Evolutionary conservation across 2,888 invertebrate species (phyloP), one percentile per base, ranked within the genome.

Genomic region (Pollenia amentaria): DNA sequence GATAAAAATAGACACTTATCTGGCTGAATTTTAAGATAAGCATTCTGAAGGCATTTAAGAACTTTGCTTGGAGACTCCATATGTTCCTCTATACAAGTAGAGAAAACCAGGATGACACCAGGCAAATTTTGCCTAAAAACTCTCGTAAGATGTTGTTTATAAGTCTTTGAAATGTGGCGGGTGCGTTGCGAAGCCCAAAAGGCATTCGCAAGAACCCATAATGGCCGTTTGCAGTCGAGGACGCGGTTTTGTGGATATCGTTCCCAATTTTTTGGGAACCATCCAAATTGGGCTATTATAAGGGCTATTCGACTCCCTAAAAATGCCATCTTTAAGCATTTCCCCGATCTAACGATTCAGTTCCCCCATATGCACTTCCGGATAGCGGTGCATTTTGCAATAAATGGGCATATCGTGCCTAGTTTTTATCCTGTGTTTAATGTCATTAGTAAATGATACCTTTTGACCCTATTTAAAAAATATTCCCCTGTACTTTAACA

Each of bases 181-280:
- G 64, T 44, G 55, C 44, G 57, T 77, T 67, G n/a, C 55, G 42
- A 11, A 77, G 8, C 1, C 65, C 67, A 42, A 77, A 77, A 1
- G 76, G 76, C 65, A 75, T 75, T 46, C 60, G 21, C 38, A 70
- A 44, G 44, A 80, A 80, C 16, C 73, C 80, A 44, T 55, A 80
- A 38, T 80, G 73, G 9, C 65, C 72, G 11, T 9, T 65, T 18
- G 80, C 55, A 2, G 80, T 73, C n/a, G 62, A 72, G 64, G 72
- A 79, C 8, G 79, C 79, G 1, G 70, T 79, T 53, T 79, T 78
- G 9, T 14, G 10, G 8, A 67, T 16, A n/a, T 60, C 60, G 6
- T 38, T 12, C n/a, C 7, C 2, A 6, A 40, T 60, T 0, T 40
- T 40, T 60, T n/a, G n/a, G n/a, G n/a, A n/a, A n/a, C n/a, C n/a